Evolutionary conservation across 2,113 vertebrate species (phyloP).

Genomic region (Alligator mississippiensis): DNA sequence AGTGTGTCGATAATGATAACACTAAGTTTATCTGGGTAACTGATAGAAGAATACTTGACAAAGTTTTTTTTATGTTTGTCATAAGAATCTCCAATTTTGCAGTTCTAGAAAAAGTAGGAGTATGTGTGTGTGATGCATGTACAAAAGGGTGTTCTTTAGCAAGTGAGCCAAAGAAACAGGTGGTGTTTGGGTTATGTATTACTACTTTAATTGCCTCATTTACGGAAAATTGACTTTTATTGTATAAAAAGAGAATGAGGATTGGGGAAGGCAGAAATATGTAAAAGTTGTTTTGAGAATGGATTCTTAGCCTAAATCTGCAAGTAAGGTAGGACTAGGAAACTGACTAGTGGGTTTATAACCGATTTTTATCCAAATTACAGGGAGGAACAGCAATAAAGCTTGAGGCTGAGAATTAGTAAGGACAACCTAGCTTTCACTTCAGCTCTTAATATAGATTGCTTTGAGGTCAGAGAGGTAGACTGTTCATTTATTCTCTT

Average conservation of each 20-base stretch:
- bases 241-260: background rate
- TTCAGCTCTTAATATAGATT: constrained; percentile 1
- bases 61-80: background rate
- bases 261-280: background rate
- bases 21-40: background rate
- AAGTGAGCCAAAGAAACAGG: background rate
- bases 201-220: background rate
- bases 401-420: background rate
- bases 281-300: constrained; percentile 12
- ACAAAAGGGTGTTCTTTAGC: background rate
- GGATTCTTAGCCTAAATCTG: constrained; percentile 40
- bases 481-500: background rate
- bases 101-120: background rate
- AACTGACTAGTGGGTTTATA: background rate
- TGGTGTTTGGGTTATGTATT: background rate
- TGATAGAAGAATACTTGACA: background rate
- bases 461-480: background rate
- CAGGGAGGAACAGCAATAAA: constrained; percentile 10
- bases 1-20: background rate
- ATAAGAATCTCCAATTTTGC: background rate
- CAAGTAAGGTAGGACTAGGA: constrained; percentile 1
- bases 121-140: rapidly evolving
- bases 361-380: constrained; percentile 2
- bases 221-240: constrained; percentile 26
- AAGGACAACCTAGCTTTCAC: constrained; percentile 11